Evolutionary conservation across 2,797 vertebrate species (phyloP), one percentile per base, ranked within the genome.

Genomic region (Sciurus vulgaris): DNA sequence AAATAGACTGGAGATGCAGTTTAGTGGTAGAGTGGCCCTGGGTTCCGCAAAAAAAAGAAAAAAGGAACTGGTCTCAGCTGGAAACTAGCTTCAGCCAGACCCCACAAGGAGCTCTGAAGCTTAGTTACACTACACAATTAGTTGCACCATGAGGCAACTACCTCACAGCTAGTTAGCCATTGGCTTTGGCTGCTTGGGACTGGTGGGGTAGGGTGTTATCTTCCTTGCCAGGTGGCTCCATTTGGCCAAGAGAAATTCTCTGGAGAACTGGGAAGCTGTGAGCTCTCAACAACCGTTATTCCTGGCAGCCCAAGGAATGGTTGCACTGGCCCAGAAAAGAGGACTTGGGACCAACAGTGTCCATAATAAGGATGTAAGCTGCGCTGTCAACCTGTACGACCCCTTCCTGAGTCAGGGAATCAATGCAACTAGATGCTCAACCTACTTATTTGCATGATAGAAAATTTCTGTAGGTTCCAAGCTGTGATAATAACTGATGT

Each of bases 381-480:
- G 72, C 85, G 17, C 38, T 41, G 38, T 84, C 24, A 28, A 15
- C 63, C 7, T 89, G 28, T 1, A 69, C 10, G 49, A 65, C 5
- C 47, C 65, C 88, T 96, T 87, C 47, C 76, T 0, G 1, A 96
- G 8, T 18, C n/a, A 76, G 79, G 44, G 61, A 87, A 76, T 49
- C 14, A 8, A 15, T 69, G 41, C 28, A 59, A 89, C 26, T 92
- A 14, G 77, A 63, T 22, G 12, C 35, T 88, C 56, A 44, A 56
- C 17, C 17, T 33, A 11, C 15, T 44, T 94, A 15, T 11, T 33
- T 79, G 91, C 78, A 93, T 77, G 86, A 61, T 1, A 79, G 95
- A 97, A 97, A 96, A 92, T 70, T n/a, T 13, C 30, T 87, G 94
- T 79, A 69, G 38, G 54, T 87, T 96, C 86, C n/a, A 44, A 49